Evolutionary conservation across 2,797 vertebrate species (phyloP), one percentile per base, ranked within the genome.

Genomic region (Catostomus latipinnis): DNA sequence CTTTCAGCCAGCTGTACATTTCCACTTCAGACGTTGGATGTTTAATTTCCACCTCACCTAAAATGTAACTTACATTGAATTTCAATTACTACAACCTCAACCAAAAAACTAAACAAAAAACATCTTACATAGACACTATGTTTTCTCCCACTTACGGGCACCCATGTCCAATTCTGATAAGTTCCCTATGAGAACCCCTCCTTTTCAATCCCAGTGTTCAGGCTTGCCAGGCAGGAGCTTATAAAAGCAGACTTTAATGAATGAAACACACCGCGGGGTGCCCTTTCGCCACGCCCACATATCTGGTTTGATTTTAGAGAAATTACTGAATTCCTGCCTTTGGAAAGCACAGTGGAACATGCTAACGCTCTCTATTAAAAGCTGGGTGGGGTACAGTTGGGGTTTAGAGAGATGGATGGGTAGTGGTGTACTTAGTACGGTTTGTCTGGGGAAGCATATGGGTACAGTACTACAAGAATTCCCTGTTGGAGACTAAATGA

Each of bases 1-100:
- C 89, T 89, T 87, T 90, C 87, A 89, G 90, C 92, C 91, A 92
- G 90, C 88, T 92, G 90, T 91, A 90, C 89, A 90, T 91, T 93
- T 91, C 88, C 89, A 92, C 89, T 92, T 92, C 89, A 92, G 90
- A 93, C 3, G 53, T 46, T 91, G 88, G 85, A 90, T 83, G 86
- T 88, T 85, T 93, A 91, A 92, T 93, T 90, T 91, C 90, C 89
- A 86, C 87, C 90, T 90, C 88, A 89, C 91, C 91, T 83, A 91
- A 88, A 80, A 93, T 92, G 90, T 94, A 92, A 94, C 92, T 91
- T 80, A 87, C 87, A 90, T 91, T 93, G 91, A 93, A 93, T 94
- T 93, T 92, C 91, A 93, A 91, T 93, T 91, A 91, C 90, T 86
- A 87, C 88, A 87, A 87, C 88, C 82, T 82, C 81, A 88, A 91